These are phyloP conservation scores for Scartelaos histophorus DNA, from an alignment of 2,113 vertebrate genomes.

Conservation along the genomic window DNA sequence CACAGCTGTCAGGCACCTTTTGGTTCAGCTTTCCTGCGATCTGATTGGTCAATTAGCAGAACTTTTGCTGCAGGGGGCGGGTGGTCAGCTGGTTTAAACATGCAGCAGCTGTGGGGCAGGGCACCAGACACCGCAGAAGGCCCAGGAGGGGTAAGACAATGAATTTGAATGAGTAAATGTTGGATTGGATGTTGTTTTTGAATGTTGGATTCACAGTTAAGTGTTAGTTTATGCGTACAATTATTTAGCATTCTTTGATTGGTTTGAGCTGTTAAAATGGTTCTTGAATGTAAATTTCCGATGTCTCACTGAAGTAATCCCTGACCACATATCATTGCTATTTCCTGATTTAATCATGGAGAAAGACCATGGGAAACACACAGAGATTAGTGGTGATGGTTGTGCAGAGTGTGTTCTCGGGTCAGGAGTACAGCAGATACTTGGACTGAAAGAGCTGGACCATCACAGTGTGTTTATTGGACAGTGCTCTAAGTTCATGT, in stretches of 20 bases:
- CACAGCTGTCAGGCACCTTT: slow-evolving; percentile 56
- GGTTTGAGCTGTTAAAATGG: neutral
- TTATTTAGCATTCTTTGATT: neutral
- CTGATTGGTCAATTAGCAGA: slow-evolving; percentile 68
- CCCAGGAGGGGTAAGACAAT: slow-evolving; percentile 69
- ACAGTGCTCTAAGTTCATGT: slow-evolving; percentile 2
- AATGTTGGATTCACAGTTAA: neutral
- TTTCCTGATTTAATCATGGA: neutral
- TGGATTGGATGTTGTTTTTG: neutral
- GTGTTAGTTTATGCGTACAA: neutral
- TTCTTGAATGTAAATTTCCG: neutral
- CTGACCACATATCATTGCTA: too few species aligned
- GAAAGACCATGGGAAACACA: neutral
- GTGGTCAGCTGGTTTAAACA: slow-evolving; percentile 67
- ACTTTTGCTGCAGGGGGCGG: slow-evolving; percentile 65
- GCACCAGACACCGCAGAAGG: slow-evolving; percentile 55
- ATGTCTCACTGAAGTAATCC: neutral
- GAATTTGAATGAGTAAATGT: slow-evolving; percentile 12
- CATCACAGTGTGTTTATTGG: slow-evolving; percentile 21
- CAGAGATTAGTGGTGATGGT: too few species aligned
- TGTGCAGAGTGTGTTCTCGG: neutral
- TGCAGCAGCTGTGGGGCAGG: slow-evolving; percentile 65
- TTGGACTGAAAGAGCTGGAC: too few species aligned
- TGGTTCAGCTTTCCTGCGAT: slow-evolving; percentile 31
- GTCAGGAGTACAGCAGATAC: neutral